A percentile compares a stretch with the other conserved stretches of the same genome.
phyloP scores from a whole-genome alignment of 2,797 vertebrate genomes.

The Valencia hispanica region DNA sequence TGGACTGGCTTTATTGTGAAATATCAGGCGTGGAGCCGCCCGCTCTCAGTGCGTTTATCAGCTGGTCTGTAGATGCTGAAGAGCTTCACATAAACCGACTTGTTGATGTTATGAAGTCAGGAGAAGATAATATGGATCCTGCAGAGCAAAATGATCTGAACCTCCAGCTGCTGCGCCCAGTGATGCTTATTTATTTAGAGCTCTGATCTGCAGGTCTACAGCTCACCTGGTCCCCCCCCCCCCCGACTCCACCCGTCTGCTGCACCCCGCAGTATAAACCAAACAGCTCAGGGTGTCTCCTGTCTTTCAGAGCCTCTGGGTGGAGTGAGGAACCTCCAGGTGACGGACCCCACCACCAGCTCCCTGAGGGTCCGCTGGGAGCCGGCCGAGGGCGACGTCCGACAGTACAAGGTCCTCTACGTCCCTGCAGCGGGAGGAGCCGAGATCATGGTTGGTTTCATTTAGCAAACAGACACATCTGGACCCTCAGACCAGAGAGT shows the following conservation, averaged over 20 bases:
- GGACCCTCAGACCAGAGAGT: too few species aligned
- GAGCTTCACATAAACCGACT: too few species aligned
- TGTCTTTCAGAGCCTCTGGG: constrained; percentile 87
- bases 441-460: constrained; percentile 81
- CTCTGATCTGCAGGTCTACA: too few species aligned
- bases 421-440: constrained; percentile 81
- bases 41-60: background rate
- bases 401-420: constrained; percentile 92
- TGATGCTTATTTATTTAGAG: too few species aligned
- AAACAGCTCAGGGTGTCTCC: background rate
- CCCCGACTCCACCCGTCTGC: too few species aligned
- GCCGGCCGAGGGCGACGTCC: constrained; percentile 91
- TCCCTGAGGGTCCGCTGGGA: constrained; percentile 94
- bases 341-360: constrained; percentile 92
- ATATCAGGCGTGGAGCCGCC: background rate
- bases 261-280: background rate
- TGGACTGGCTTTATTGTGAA: background rate
- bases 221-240: too few species aligned
- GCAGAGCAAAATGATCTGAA: too few species aligned
- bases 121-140: background rate
- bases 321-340: constrained; percentile 88
- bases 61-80: constrained; percentile 3
- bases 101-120: background rate
- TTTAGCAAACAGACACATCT: too few species aligned
- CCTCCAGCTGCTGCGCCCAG: too few species aligned